Conservation (phyloP, 2,797 vertebrate genomes). For the Gephyroberyx darwinii region DNA sequence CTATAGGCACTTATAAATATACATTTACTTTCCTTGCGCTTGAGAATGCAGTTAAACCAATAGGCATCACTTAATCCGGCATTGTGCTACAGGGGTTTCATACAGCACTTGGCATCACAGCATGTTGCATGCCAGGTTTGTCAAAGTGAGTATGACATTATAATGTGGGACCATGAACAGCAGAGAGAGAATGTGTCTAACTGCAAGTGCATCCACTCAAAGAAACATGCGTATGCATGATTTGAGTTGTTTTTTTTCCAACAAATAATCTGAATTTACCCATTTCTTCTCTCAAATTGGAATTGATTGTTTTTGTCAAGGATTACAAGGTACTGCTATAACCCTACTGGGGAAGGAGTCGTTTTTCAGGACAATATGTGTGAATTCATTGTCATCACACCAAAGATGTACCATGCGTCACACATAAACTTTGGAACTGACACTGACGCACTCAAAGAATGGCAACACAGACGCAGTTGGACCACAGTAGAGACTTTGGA, state of each 20-base stretch:
- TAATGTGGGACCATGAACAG: constrained; percentile 53
- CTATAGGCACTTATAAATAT: constrained; percentile 25
- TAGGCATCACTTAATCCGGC: constrained; percentile 52
- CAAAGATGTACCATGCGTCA: too few relatives aligned
- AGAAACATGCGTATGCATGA: neutral
- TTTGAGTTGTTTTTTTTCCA: too few relatives aligned
- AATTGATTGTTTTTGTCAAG: constrained; percentile 35
- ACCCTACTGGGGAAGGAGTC: too few relatives aligned
- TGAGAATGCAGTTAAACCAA: constrained; percentile 58
- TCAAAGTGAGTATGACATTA: constrained; percentile 45
- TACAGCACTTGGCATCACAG: constrained; percentile 17
- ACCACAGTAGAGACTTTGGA: too few relatives aligned
- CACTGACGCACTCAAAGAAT: too few relatives aligned
- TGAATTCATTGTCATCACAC: too few relatives aligned
- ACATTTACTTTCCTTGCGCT: constrained; percentile 35
- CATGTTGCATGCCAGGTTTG: constrained; percentile 33
- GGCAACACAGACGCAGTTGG: too few relatives aligned
- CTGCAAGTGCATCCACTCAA: neutral
- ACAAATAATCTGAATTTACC: neutral
- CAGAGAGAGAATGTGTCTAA: neutral
- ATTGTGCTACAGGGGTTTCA: constrained; percentile 32
- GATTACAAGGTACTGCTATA: constrained; percentile 37
- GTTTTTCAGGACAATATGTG: too few relatives aligned
- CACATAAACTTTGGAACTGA: too few relatives aligned
- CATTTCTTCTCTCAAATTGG: constrained; percentile 25